Evolutionary conservation across 2,888 invertebrate genomes (phyloP).

Genomic region (Urechis unicinctus): DNA sequence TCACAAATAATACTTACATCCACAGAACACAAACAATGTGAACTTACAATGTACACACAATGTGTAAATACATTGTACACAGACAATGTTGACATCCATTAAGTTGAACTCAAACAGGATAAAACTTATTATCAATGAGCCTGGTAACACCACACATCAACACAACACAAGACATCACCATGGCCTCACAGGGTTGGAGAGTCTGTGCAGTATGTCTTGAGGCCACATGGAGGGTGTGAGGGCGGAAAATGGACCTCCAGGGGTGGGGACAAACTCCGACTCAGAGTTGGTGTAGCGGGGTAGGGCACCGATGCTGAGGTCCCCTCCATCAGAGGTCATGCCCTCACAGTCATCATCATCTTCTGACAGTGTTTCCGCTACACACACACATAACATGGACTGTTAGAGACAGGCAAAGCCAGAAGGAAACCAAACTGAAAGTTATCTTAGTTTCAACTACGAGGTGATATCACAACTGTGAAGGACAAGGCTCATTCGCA

Average conservation of each 20-base stretch:
- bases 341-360: constrained; percentile 54
- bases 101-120: too few species aligned
- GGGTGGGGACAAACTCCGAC: constrained; percentile 44
- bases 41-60: too few species aligned
- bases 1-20: too few species aligned
- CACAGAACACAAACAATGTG: too few species aligned
- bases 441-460: too few species aligned
- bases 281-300: too few species aligned
- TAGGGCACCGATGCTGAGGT: constrained; percentile 56
- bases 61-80: too few species aligned
- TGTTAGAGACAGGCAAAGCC: not conserved
- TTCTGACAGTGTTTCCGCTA: constrained; percentile 62
- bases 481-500: too few species aligned
- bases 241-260: constrained; percentile 84
- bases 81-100: too few species aligned
- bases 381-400: constrained; percentile 16
- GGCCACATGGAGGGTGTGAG: constrained; percentile 96
- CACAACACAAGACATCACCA: not conserved
- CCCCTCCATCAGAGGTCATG: constrained; percentile 55
- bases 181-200: constrained; percentile 35
- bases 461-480: too few species aligned
- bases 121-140: too few species aligned
- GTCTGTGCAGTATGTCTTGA: constrained; percentile 79
- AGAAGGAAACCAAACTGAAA: constrained; percentile 15
- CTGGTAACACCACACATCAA: too few species aligned